phyloP scores from a whole-genome alignment of 1,140 invertebrate species.

The Doryteuthis pealeii region DNA sequence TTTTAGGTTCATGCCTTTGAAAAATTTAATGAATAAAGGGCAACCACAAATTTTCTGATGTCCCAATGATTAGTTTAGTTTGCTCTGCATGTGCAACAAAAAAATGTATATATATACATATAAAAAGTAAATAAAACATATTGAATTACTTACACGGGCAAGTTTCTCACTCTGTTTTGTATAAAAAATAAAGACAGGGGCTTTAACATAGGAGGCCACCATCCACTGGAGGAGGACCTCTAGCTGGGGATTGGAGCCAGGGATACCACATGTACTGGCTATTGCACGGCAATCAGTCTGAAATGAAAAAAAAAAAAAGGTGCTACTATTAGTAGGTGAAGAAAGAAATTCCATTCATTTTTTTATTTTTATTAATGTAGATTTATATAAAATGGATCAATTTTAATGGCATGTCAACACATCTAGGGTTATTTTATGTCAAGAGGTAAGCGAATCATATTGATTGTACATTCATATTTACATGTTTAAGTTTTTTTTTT shows the following conservation, averaged over 20 bases:
- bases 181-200: slow-evolving; percentile 77
- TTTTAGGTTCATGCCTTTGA: too few relatives aligned
- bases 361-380: background rate
- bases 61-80: too few relatives aligned
- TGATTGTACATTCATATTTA: too few relatives aligned
- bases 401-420: too few relatives aligned
- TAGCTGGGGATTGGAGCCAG: slow-evolving; percentile 78
- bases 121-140: too few relatives aligned
- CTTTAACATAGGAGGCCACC: slow-evolving; percentile 71
- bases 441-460: too few relatives aligned
- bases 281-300: slow-evolving; percentile 61
- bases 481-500: too few relatives aligned
- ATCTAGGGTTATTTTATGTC: too few relatives aligned
- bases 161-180: slow-evolving; percentile 79
- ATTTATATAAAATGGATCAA: background rate
- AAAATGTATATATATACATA: too few relatives aligned
- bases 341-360: background rate
- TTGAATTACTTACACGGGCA: slow-evolving; percentile 61
- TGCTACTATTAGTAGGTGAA: background rate
- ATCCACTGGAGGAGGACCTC: slow-evolving; percentile 66
- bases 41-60: too few relatives aligned
- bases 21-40: too few relatives aligned
- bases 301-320: slow-evolving; percentile 16
- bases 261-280: slow-evolving; percentile 96
- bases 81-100: too few relatives aligned